Evolutionary conservation across 2,113 vertebrate species (phyloP), one percentile per base, ranked within the genome.

Genomic region (Gnathonemus longibarbis): DNA sequence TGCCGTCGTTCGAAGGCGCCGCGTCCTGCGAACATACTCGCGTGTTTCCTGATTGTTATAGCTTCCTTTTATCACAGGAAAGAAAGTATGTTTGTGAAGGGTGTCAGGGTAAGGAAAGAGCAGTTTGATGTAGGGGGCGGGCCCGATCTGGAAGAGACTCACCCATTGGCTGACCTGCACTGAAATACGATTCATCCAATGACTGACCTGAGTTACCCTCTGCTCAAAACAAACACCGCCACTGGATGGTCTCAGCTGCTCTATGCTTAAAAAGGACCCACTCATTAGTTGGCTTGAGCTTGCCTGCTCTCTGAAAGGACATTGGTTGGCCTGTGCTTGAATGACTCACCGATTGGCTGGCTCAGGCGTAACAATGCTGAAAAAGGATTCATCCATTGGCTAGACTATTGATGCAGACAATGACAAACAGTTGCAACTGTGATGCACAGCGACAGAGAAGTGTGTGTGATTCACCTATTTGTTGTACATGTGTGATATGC

Each of bases 21-120:
- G 24, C 50, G 58, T 89, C 88, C 45, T 15, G 27, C 21, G 19
- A 6, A 66, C 13, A 17, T 42, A 13, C 27, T n/a, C 31, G 31
- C 13, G 5, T 17, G 21, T 9, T 13, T 4, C 17, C 48, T 87
- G 48, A 49, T 87, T 7, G 9, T 35, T 52, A 15, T 49, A n/a
- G 91, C 91, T 93, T 91, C 92, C 95, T 95, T 95, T 95, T 95
- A 95, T 95, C 94, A 94, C 46, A 87, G 83, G 21, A 84, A 45
- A 84, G 83, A 46, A 87, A 48, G 45, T 52, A 52, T 87, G 10
- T 10, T 39, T 50, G n/a, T 35, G 27, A 87, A 52, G 85, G n/a
- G 46, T 35, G 85, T 27, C 49, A 53, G 9, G 5, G n/a, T 52
- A 35, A 27, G 17, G 85, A 87, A 87, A 11, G 21, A 52, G 85